Percentiles rank a stretch among this genome's conserved stretches.
Evolutionary conservation across 2,888 invertebrate species (phyloP).

Genomic region (Fragum whitleyi): DNA sequence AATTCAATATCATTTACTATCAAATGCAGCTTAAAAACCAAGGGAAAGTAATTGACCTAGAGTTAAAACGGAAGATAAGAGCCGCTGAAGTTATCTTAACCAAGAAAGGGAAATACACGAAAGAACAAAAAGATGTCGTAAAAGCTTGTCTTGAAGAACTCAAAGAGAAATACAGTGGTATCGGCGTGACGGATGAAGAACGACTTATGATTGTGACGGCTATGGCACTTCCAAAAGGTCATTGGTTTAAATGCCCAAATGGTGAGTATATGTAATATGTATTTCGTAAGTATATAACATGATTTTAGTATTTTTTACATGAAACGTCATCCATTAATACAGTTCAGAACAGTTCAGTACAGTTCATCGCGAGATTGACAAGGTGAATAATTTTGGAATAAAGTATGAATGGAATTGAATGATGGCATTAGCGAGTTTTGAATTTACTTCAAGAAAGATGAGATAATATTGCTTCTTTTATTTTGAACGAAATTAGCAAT

Average conservation of each 20-base stretch:
- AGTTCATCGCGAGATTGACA: too few relatives aligned
- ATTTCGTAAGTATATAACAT: not conserved
- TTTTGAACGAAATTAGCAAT: too few relatives aligned
- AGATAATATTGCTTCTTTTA: too few relatives aligned
- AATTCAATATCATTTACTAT: constrained; percentile 43
- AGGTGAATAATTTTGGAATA: too few relatives aligned
- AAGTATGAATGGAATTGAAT: too few relatives aligned
- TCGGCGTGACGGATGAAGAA: constrained; percentile 86
- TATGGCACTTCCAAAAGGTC: constrained; percentile 87
- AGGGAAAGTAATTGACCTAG: constrained; percentile 15
- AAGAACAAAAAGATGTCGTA: constrained; percentile 21
- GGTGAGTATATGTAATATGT: constrained; percentile 79
- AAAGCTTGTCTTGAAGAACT: constrained; percentile 51
- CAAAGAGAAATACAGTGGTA: constrained; percentile 46
- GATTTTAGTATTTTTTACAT: not conserved
- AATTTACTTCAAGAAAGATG: too few relatives aligned
- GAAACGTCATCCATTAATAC: not conserved
- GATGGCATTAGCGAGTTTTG: too few relatives aligned
- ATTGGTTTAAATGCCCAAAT: constrained; percentile 91
- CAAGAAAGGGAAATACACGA: constrained; percentile 36
- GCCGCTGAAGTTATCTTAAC: constrained; percentile 44
- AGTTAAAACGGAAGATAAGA: constrained; percentile 27
- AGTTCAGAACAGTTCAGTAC: not conserved
- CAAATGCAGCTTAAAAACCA: constrained; percentile 28
- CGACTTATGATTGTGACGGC: constrained; percentile 87